Base-by-base conservation (phyloP, 2,888 invertebrate species). In the Biston stratarius region DNA sequence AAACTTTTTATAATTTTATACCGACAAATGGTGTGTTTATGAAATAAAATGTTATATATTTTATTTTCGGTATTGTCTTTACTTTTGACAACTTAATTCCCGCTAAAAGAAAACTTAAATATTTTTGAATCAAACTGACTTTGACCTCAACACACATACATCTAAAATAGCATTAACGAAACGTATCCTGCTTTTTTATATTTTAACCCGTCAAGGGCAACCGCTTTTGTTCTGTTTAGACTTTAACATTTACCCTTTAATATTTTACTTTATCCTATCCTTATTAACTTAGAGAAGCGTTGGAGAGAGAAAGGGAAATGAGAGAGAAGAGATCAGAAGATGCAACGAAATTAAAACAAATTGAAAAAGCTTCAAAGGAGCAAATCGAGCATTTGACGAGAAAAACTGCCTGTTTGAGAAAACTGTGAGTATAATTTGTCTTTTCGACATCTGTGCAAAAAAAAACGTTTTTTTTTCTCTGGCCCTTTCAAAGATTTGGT, bases 391-490 rank as follows among this genome's bases (percentile, higher is more conserved):
- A 95, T 81, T 84, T 95, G 70, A 95, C 94, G 34, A 93, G 95
- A 64, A 95, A 95, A 74, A 95, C 95, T 71, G 94, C 94, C 12
- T 95, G 95, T 79, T 81, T 95, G 64, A 93, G 95, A 36, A 95
- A 95, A 87, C 90, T 95, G 95, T 95, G 80, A 95, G 95, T 95
- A 83, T 15, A 34, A 12, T 55, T 12, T 6, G 12, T 48, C 24
- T 38, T 6, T 38, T 36, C 5, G 5, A 7, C 7, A 36, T 36
- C 36, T 36, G 7, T 5, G 36, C 5, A 36, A 36, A 7, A 5
- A 36, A 36, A 6, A 6, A 36, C 36, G n/a, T n/a, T 24, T 24
- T 24, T 24, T 24, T 24, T 24, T 24, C 24, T 24, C 3, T 24
- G 24, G 24, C 24, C 3, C 3, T 24, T 24, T 3, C 24, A 3